Conservation (phyloP, 1,140 invertebrate species). For the Aphis craccivora region DNA sequence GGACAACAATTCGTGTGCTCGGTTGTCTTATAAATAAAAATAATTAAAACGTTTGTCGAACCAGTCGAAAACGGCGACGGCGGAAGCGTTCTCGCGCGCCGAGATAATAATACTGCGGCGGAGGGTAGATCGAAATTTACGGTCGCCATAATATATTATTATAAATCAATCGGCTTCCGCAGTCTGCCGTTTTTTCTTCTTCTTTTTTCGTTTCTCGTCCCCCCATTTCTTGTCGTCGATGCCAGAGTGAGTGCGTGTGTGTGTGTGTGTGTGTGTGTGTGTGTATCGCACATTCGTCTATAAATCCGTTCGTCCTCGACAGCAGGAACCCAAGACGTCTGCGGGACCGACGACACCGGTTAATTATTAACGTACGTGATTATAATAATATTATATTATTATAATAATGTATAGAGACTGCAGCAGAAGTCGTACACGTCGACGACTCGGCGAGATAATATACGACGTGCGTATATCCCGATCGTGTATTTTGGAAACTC, state of each 20-base stretch:
- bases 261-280: too few relatives aligned
- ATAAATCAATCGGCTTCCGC: conserved; percentile 4
- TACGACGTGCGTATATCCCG: neutral
- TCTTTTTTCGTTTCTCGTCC: neutral
- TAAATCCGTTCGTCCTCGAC: neutral
- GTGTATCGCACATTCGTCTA: neutral
- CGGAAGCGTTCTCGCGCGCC: neutral
- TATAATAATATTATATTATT: neutral
- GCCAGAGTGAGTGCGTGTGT: too few relatives aligned
- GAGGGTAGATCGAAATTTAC: neutral
- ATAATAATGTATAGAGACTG: too few relatives aligned
- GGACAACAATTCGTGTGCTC: neutral
- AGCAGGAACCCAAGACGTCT: neutral
- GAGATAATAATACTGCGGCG: neutral
- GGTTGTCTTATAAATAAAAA: neutral
- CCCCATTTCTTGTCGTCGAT: neutral
- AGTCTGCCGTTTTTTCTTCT: neutral
- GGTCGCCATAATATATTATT: neutral
- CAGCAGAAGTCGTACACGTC: too few relatives aligned
- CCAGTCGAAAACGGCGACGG: conserved; percentile 3
- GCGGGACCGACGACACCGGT: neutral
- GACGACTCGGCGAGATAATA: too few relatives aligned
- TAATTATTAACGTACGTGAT: neutral
- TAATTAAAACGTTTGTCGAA: conserved; percentile 46
- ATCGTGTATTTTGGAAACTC: neutral